Conservation (phyloP, 2,888 invertebrate species). For the Melanotus villosus region DNA sequence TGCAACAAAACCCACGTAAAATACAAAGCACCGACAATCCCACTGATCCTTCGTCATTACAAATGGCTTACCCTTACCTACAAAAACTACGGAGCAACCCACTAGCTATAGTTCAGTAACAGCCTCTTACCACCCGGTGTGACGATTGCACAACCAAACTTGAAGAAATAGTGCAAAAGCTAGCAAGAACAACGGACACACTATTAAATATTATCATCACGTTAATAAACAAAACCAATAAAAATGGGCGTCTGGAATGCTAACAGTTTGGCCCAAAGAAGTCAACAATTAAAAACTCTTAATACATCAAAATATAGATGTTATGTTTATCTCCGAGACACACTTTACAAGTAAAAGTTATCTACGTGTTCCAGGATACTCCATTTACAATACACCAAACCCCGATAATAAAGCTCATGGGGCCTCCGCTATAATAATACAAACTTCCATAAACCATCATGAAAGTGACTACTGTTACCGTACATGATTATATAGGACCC, state of each 20-base stretch:
- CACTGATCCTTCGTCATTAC: not conserved
- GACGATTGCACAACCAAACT: constrained; percentile 11
- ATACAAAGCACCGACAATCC: constrained; percentile 5
- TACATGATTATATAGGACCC: no score
- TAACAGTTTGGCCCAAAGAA: constrained; percentile 25
- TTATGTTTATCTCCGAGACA: constrained; percentile 26
- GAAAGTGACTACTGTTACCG: no score
- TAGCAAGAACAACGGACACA: constrained; percentile 16
- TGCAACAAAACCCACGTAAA: constrained; percentile 9
- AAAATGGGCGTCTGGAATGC: constrained; percentile 25
- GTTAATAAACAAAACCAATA: constrained; percentile 15
- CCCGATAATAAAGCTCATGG: constrained; percentile 21
- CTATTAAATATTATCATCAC: constrained; percentile 24
- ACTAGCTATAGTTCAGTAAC: not conserved
- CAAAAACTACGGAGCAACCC: constrained; percentile 21
- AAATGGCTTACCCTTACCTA: constrained; percentile 12
- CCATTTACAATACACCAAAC: constrained; percentile 13
- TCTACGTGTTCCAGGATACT: constrained; percentile 4
- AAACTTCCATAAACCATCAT: no score
- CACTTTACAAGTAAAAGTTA: constrained; percentile 25
- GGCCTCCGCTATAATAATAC: constrained; percentile 6
- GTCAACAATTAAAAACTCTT: constrained; percentile 23
- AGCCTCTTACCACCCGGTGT: not conserved
- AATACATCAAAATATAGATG: constrained; percentile 19
- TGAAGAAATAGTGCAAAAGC: constrained; percentile 19